Conservation (phyloP, 2,888 invertebrate genomes). For the Thyatira batis region DNA sequence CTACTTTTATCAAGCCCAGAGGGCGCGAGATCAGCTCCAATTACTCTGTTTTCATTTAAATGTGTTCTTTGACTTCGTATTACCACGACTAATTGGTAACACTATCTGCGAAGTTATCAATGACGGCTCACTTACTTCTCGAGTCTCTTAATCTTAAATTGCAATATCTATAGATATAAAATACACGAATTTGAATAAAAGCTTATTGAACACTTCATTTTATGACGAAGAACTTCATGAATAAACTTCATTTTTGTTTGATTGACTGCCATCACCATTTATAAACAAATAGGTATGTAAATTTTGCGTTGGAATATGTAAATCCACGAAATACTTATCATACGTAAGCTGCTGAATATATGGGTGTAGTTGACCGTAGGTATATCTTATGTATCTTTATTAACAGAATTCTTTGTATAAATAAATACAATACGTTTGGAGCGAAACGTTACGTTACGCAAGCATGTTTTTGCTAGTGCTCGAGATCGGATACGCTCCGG, state of each 20-base stretch:
- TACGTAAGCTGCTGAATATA: neutral
- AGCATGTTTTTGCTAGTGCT: conserved; percentile 25
- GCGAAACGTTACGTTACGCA: conserved; percentile 18
- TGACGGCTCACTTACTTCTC: conserved; percentile 8
- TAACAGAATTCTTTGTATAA: no score
- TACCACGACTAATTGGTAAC: conserved; percentile 31
- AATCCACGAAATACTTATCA: neutral
- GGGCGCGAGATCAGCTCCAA: conserved; percentile 34
- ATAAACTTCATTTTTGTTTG: neutral
- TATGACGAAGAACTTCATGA: neutral
- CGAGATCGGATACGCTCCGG: conserved; percentile 45
- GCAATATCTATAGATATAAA: neutral
- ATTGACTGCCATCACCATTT: neutral
- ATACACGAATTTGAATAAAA: neutral
- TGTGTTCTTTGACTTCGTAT: conserved; percentile 36
- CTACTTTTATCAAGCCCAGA: conserved; percentile 52
- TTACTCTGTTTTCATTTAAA: conserved; percentile 40
- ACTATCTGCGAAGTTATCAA: conserved; percentile 28
- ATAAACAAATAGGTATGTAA: neutral
- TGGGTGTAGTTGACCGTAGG: neutral
- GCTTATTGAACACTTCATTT: neutral
- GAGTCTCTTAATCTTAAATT: neutral
- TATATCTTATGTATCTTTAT: neutral
- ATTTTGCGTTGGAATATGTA: neutral
- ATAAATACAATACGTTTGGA: conserved; percentile 1